A percentile compares a stretch with the other conserved stretches of the same genome.
Evolutionary conservation across 2,797 vertebrate genomes (phyloP).

Genomic region (Molossus molossus): DNA sequence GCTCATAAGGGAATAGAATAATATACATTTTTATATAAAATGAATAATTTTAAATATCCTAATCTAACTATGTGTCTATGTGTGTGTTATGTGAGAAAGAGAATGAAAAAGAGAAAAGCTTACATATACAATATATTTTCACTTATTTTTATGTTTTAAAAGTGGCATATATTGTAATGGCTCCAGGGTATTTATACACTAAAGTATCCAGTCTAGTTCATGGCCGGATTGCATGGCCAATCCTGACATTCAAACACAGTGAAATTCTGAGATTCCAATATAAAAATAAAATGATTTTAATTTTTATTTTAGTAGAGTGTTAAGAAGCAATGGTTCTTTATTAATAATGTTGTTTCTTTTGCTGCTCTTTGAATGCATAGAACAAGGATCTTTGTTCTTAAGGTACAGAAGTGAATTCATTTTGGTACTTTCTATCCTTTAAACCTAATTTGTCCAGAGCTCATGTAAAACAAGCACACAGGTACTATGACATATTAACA

Average conservation of each 20-base stretch:
- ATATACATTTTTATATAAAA: neutral
- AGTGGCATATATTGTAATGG: neutral
- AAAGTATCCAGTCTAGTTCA: neutral
- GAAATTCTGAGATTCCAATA: neutral
- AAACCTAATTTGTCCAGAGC: neutral
- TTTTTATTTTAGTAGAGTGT: neutral
- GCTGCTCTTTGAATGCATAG: neutral
- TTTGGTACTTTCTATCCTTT: neutral
- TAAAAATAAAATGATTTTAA: neutral
- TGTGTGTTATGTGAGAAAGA: neutral
- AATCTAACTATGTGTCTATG: neutral
- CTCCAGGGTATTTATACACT: neutral
- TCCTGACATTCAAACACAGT: neutral
- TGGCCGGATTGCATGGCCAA: neutral
- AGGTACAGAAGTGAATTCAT: neutral
- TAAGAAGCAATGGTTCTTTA: neutral
- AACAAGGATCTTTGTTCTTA: neutral
- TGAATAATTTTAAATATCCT: neutral
- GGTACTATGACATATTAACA: neutral
- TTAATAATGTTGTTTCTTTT: neutral
- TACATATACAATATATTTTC: neutral
- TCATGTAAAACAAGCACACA: neutral
- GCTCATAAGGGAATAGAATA: neutral
- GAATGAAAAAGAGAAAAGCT: neutral
- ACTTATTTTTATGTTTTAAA: slow-evolving; percentile 31